Conservation (phyloP, 2,113 vertebrate genomes). For the Brienomyrus brachyistius region DNA sequence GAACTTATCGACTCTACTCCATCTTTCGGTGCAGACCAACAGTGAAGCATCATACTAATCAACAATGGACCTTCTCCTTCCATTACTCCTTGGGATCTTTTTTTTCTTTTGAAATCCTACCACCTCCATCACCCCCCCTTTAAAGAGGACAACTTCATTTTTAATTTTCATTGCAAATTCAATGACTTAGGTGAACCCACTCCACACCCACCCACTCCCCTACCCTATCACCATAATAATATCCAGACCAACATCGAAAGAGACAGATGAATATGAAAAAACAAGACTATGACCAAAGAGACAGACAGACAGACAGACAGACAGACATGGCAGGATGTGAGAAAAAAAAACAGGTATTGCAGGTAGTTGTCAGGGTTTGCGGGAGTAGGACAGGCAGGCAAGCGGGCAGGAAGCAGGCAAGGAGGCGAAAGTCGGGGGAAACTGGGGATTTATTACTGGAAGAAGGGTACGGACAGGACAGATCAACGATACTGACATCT, state of each 20-base stretch:
- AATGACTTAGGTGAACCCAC: not conserved
- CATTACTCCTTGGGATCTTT: not conserved
- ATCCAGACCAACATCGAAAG: not conserved
- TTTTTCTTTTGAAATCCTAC: not conserved
- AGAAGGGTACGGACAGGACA: too few relatives aligned
- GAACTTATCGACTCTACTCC: not conserved
- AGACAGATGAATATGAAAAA: not conserved
- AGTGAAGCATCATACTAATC: not conserved
- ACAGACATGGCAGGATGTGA: not conserved
- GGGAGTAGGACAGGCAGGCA: too few relatives aligned
- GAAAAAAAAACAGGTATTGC: not conserved
- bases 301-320: not conserved
- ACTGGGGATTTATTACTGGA: too few relatives aligned
- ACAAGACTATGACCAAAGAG: not conserved
- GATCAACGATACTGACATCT: too few relatives aligned
- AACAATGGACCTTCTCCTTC: not conserved
- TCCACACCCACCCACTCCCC: not conserved
- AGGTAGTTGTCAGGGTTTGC: not conserved
- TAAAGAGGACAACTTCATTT: not conserved
- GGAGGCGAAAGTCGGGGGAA: too few relatives aligned
- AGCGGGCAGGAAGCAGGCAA: too few relatives aligned
- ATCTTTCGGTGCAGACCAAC: not conserved
- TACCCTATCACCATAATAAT: not conserved
- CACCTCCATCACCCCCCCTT: not conserved
- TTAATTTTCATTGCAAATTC: not conserved